Base-by-base conservation (phyloP, 2,797 vertebrate species). In the Sebastes matsubarae region DNA sequence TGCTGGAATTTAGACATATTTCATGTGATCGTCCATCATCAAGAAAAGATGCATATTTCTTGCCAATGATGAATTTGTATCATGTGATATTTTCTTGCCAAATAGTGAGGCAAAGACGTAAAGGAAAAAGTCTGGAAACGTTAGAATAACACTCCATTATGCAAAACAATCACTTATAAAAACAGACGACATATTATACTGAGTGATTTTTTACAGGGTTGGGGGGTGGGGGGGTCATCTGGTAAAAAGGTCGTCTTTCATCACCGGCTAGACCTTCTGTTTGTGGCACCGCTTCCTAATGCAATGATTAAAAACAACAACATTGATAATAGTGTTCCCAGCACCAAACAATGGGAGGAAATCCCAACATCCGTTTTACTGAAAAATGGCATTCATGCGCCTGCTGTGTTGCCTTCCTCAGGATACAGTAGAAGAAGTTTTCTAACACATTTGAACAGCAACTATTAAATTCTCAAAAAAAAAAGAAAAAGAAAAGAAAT, bases 311-410 rank as follows among this genome's bases (percentile, higher is more conserved):
- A 91, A 87, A 93, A 92, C 88, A 94, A 94, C 93, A 94, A 92
- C 92, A 90, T 36, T 85, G 91, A 93, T 93, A 91, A 89, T 92
- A 63, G 86, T 84, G 93, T 96, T 96, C 95, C 94, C 95, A 95
- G 90, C 87, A 80, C 13, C 6, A 85, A 88, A 96, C 96, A 96
- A 96, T 95, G 80, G 92, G 72, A 90, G 96, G 96, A 96, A 94
- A 94, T 89, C 91, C 93, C 91, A 93, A 89, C 93, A 93, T 95
- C 92, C 91, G 85, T 91, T 92, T 91, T 32, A 86, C 88, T 89
- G 91, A 96, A 95, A 94, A 91, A 91, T 87, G 89, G 89, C 91
- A 93, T 93, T 93, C 90, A 91, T 25, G 88, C 27, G 81, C 86
- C 87, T 82, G 91, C 91, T 92, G 93, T 77, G 90, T 85, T 84